A percentile compares a stretch with the other conserved stretches of the same genome.
phyloP scores from a whole-genome alignment of 2,113 vertebrate species.

The Hyla sarda region DNA sequence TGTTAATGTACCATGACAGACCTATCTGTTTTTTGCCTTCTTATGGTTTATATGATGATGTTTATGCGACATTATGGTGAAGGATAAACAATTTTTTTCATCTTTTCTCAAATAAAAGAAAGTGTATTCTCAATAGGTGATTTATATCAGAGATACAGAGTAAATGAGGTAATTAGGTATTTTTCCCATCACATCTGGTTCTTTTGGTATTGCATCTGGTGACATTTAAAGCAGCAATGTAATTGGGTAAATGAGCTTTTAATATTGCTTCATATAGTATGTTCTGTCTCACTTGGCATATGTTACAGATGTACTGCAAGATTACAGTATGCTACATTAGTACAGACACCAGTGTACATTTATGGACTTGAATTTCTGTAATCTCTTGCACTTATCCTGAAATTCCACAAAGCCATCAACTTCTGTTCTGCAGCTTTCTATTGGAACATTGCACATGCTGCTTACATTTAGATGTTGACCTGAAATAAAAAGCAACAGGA shows the following conservation, averaged over 20 bases:
- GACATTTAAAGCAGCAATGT: neutral
- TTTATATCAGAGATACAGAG: neutral
- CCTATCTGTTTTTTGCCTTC: neutral
- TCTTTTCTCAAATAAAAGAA: neutral
- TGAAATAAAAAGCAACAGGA: no score
- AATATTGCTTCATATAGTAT: slow-evolving; percentile 15
- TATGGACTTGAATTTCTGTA: neutral
- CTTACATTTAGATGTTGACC: neutral
- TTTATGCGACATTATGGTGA: neutral
- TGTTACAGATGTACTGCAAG: neutral
- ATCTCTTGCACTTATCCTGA: slow-evolving; percentile 5
- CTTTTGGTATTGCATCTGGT: no score
- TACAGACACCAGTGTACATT: neutral
- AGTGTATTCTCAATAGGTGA: neutral
- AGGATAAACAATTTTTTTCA: neutral
- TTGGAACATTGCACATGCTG: neutral
- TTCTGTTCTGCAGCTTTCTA: neutral
- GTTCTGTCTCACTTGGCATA: slow-evolving; percentile 23
- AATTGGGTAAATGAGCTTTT: slow-evolving; percentile 31
- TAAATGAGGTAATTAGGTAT: slow-evolving; percentile 10
- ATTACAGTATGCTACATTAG: neutral
- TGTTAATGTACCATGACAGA: neutral
- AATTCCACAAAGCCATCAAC: neutral
- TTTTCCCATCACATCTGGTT: slow-evolving; percentile 16
- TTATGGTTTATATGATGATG: neutral